phyloP scores from a whole-genome alignment of 2,888 invertebrate species.

The Leptogaster cylindrica region DNA sequence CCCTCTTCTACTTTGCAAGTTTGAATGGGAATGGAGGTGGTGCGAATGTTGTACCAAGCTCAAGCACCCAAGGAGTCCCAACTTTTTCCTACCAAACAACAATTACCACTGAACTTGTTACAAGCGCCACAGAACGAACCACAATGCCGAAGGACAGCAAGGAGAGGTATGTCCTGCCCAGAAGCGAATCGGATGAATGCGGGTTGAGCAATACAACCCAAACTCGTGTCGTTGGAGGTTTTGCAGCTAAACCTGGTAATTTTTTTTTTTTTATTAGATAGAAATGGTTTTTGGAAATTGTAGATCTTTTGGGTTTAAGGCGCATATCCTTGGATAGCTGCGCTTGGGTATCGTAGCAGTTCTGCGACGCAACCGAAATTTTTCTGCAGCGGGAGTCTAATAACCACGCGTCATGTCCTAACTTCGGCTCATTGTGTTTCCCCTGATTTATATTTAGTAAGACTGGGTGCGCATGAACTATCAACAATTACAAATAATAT shows the following conservation, averaged over 20 bases:
- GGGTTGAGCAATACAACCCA: conserved; percentile 63
- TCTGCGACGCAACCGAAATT: conserved; percentile 56
- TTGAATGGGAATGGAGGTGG: neutral
- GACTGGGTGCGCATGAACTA: conserved; percentile 80
- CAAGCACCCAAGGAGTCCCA: conserved; percentile 1
- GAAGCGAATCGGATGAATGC: conserved; percentile 57
- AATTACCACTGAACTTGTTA: neutral
- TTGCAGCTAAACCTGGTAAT: conserved; percentile 54
- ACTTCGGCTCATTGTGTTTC: conserved; percentile 69
- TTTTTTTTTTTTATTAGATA: conserved; percentile 41
- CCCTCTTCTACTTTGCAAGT: conserved; percentile 41
- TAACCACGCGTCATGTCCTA: conserved; percentile 71
- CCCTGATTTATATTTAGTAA: conserved; percentile 64
- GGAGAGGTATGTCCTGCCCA: conserved; percentile 32
- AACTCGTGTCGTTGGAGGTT: conserved; percentile 67
- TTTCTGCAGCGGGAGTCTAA: conserved; percentile 78
- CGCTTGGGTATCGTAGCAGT: conserved; percentile 67
- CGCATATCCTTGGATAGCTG: conserved; percentile 85
- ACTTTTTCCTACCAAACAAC: neutral
- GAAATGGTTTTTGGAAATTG: too few species aligned
- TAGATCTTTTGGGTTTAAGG: too few species aligned
- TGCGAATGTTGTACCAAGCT: neutral
- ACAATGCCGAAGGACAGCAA: too few species aligned
- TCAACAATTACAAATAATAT: conserved; percentile 69
- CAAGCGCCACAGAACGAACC: neutral